These are phyloP conservation scores for Ashinkailepas kermadecensis DNA, from an alignment of 2,888 invertebrate species.

Conservation along the genomic window DNA sequence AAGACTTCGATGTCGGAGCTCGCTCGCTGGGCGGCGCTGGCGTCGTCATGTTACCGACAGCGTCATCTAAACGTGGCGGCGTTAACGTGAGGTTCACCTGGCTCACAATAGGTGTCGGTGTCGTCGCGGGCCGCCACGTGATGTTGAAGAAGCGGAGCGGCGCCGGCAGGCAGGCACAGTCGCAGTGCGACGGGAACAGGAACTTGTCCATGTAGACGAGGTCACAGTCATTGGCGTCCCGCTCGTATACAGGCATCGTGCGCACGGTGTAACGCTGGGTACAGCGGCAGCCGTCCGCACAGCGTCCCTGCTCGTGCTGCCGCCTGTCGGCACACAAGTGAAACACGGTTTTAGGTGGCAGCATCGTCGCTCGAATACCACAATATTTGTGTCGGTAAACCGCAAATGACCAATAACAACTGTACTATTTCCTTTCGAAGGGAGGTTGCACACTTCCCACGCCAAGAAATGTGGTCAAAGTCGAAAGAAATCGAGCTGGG, in stretches of 20 bases:
- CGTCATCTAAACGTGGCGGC: not conserved
- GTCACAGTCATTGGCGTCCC: not conserved
- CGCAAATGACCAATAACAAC: too few species aligned
- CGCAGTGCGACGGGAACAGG: constrained; percentile 18
- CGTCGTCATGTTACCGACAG: not conserved
- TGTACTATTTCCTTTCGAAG: too few species aligned
- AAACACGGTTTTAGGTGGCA: too few species aligned
- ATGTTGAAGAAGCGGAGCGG: not conserved
- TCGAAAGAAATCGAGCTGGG: too few species aligned
- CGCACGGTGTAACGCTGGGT: not conserved
- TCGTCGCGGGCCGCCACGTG: not conserved
- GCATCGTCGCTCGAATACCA: too few species aligned
- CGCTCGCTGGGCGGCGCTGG: not conserved
- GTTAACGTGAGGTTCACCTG: not conserved
- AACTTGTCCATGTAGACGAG: constrained; percentile 23
- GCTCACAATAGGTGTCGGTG: not conserved
- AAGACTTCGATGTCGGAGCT: too few species aligned
- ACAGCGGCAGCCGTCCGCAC: not conserved
- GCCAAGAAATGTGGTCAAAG: too few species aligned
- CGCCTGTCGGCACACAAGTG: not conserved
- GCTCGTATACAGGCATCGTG: constrained; percentile 12
- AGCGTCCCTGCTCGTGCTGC: not conserved
- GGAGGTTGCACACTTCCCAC: too few species aligned
- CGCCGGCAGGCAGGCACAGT: not conserved
- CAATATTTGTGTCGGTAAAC: too few species aligned